These are phyloP conservation scores for Resseliella maxima DNA, from an alignment of 2,888 invertebrate species.

Conservation along the genomic window DNA sequence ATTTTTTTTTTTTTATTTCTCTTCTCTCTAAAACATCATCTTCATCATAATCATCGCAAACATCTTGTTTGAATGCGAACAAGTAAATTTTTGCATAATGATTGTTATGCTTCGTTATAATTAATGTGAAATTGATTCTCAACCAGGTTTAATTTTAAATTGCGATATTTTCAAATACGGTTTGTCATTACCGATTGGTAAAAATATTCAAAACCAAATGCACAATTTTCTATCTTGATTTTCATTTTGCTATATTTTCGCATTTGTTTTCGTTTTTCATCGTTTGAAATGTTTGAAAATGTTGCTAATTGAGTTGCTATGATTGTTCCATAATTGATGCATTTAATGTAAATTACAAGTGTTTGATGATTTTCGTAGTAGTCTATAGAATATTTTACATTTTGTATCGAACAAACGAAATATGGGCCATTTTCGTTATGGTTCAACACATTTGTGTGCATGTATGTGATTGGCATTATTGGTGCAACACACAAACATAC, in stretches of 20 bases:
- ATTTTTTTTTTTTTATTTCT: background rate
- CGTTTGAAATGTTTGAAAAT: background rate
- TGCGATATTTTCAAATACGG: background rate
- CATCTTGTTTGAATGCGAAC: too few species aligned
- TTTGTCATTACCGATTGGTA: background rate
- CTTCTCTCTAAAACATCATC: background rate
- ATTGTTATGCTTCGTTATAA: background rate
- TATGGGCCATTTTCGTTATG: conserved; percentile 30
- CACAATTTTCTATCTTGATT: too few species aligned
- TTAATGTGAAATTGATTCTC: background rate
- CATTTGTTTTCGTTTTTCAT: background rate
- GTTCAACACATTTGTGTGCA: conserved; percentile 7
- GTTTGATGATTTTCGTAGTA: background rate
- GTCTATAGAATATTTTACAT: background rate
- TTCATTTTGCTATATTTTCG: too few species aligned
- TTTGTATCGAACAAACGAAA: background rate
- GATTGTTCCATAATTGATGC: conserved; percentile 23
- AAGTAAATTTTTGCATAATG: too few species aligned
- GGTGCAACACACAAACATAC: background rate
- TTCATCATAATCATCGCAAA: conserved; percentile 1
- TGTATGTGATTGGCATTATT: background rate
- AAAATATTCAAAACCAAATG: background rate
- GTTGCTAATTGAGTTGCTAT: background rate
- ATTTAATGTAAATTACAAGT: conserved; percentile 5
- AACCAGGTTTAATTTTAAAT: background rate